These are phyloP conservation scores for Battus philenor DNA, from an alignment of 1,140 invertebrate genomes.

Conservation along the genomic window DNA sequence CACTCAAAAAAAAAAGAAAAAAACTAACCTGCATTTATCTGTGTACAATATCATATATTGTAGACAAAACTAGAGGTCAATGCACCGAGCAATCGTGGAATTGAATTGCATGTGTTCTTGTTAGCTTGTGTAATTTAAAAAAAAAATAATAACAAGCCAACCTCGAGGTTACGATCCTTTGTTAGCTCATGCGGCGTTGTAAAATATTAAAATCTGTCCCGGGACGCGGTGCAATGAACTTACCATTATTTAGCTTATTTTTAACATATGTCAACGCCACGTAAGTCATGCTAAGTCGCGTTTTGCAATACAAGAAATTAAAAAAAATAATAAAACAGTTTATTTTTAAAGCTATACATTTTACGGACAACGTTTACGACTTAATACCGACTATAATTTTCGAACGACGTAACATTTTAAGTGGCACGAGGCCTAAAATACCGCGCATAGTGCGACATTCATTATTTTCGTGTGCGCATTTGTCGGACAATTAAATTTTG, in stretches of 20 bases:
- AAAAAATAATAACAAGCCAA: not conserved
- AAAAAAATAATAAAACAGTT: too few species aligned
- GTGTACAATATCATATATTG: too few species aligned
- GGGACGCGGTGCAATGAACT: conserved; percentile 17
- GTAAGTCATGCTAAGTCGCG: conserved; percentile 6
- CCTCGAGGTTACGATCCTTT: conserved; percentile 1
- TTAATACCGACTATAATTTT: conserved; percentile 7
- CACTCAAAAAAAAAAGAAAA: too few species aligned
- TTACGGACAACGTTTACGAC: conserved; percentile 10
- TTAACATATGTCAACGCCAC: conserved; percentile 6
- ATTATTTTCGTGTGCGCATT: conserved; percentile 1
- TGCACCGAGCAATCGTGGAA: not conserved
- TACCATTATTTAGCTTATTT: conserved; percentile 18
- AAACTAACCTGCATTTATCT: too few species aligned
- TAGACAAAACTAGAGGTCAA: conserved; percentile 1
- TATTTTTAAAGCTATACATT: not conserved
- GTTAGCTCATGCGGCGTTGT: not conserved
- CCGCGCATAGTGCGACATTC: not conserved
- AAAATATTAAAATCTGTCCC: conserved; percentile 1
- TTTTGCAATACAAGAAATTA: not conserved
- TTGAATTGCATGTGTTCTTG: conserved; percentile 8
- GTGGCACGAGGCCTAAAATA: not conserved
- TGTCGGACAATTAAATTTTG: conserved; percentile 8
- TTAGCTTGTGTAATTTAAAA: conserved; percentile 2
- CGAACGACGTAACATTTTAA: not conserved